Base-by-base conservation (phyloP, 2,113 vertebrate genomes). In the Galemys pyrenaicus region DNA sequence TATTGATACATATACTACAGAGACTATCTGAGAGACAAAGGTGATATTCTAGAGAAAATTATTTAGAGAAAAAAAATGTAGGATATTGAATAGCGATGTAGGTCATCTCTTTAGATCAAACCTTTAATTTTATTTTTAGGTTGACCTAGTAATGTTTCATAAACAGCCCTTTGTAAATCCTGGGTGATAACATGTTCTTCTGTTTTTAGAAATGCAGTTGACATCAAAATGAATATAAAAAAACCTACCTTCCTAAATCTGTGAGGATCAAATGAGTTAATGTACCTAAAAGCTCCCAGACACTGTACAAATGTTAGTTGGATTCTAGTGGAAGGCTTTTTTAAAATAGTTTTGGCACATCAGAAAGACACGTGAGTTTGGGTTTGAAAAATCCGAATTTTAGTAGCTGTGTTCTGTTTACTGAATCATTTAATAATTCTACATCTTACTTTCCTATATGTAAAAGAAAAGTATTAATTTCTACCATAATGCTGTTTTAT, bases 321-420 rank as follows among this genome's bases (percentile, higher is more conserved):
- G 13, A 28, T 73, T 93, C 28, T 64, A 64, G 1, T 9, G 8
- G 3, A 22, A 85, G 9, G 2, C 10, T 24, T 60, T 92, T 54
- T 41, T 12, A 56, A 10, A 82, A 54, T 5, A 28, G 2, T 44
- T 60, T 68, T 70, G 49, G 39, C 5, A 71, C 26, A 70, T 39
- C 74, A 22, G 24, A 62, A 82, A 77, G 85, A 87, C 16, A 82
- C 71, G 39, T 81, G 51, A 32, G 82, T 85, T 96, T 65, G n/a
- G 39, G 44, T 35, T 92, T 56, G 65, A 85, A 97, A 92, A 74
- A n/a, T 87, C 37, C 87, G 20, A 81, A 37, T 24, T 93, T 97
- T 92, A 15, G 5, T 20, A 67, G 39, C 37, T 41, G 3, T 20
- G 12, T 58, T 92, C 88, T 26, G 0, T 71, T 92, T n/a, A 91